A percentile compares a stretch with the other conserved stretches of the same genome.
These are phyloP conservation scores for Mythimna lalbum DNA, from an alignment of 2,888 invertebrate species.

Conservation along the genomic window DNA sequence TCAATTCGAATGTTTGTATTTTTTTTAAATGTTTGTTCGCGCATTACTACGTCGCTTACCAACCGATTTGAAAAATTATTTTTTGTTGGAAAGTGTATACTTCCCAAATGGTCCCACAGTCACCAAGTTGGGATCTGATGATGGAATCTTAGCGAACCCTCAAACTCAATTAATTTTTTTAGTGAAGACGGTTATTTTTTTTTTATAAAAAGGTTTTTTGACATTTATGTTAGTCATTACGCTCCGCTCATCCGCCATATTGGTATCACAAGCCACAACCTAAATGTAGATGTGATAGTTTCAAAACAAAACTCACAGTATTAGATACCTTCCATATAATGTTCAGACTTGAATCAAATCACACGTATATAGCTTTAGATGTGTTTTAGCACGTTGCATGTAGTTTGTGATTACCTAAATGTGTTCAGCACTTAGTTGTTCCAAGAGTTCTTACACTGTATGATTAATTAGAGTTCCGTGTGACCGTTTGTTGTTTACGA, in stretches of 20 bases:
- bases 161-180: too few relatives aligned
- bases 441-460: not conserved
- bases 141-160: too few relatives aligned
- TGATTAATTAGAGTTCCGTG: not conserved
- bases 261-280: conserved; percentile 9
- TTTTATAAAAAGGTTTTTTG: too few relatives aligned
- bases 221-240: not conserved
- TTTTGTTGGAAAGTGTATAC: too few relatives aligned
- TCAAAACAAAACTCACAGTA: conserved; percentile 11
- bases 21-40: too few relatives aligned
- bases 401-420: not conserved
- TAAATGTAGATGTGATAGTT: conserved; percentile 30
- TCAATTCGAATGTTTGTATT: too few relatives aligned
- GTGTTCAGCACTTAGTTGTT: conserved; percentile 17
- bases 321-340: not conserved
- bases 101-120: too few relatives aligned
- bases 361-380: conserved; percentile 34
- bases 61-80: too few relatives aligned
- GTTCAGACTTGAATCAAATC: not conserved
- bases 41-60: too few relatives aligned
- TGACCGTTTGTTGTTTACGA: not conserved
- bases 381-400: conserved; percentile 29
- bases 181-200: too few relatives aligned
- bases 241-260: not conserved
- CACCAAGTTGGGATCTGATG: too few relatives aligned